phyloP scores from a whole-genome alignment of 2,113 vertebrate species.

The Nettapus auritus region DNA sequence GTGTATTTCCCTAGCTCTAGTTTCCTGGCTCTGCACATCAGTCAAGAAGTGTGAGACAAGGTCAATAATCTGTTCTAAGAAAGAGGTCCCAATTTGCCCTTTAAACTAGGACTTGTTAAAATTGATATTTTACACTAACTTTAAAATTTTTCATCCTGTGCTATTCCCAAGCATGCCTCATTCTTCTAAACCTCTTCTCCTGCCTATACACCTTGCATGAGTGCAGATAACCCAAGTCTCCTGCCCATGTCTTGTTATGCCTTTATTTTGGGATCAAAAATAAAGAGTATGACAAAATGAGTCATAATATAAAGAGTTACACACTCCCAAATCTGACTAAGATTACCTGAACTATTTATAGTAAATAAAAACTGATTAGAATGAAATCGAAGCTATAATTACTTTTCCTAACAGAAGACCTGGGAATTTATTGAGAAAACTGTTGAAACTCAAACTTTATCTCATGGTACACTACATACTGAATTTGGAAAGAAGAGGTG shows the following conservation, averaged over 20 bases:
- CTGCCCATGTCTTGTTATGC: neutral
- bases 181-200: neutral
- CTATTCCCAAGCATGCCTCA: neutral
- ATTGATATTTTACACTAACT: neutral
- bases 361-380: neutral
- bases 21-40: neutral
- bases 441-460: neutral
- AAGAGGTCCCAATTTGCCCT: neutral
- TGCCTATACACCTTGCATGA: neutral
- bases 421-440: neutral
- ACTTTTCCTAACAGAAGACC: neutral
- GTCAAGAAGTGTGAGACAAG: neutral
- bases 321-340: neutral
- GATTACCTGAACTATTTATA: neutral
- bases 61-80: neutral
- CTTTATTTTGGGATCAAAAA: neutral
- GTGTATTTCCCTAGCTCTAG: neutral
- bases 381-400: neutral
- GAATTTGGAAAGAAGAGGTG: neutral
- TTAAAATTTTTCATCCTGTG: neutral
- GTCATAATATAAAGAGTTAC: neutral
- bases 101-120: neutral
- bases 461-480: neutral
- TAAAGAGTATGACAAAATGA: neutral
- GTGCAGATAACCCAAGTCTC: neutral